A percentile compares a stretch with the other conserved stretches of the same genome.
These are phyloP conservation scores for Scolanthus callimorphus DNA, from an alignment of 92 coral and sea anemone genomes.

Conservation along the genomic window DNA sequence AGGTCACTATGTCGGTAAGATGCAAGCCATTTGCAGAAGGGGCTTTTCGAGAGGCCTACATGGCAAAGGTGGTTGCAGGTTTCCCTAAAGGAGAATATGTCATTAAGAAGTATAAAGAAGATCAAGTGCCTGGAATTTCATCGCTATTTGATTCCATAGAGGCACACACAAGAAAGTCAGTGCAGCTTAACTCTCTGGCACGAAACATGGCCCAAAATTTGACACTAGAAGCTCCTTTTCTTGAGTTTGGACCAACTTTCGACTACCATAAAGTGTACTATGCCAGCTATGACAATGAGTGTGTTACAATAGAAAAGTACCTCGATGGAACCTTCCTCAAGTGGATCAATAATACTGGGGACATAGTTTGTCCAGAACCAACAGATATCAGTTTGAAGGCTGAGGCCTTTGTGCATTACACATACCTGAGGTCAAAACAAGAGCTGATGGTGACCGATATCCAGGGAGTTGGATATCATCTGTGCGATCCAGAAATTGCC, in stretches of 20 bases:
- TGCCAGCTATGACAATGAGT: conserved; percentile 36
- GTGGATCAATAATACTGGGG: no score
- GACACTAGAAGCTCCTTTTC: conserved; percentile 14
- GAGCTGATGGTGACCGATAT: conserved; percentile 47
- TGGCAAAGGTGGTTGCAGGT: conserved; percentile 46
- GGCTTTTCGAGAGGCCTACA: conserved; percentile 46
- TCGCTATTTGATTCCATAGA: conserved; percentile 39
- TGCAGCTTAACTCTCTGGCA: conserved; percentile 58
- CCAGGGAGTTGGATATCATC: conserved; percentile 39
- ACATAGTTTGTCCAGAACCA: no score
- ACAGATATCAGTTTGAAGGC: conserved; percentile 46
- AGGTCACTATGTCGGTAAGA: conserved; percentile 26
- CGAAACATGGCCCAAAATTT: conserved; percentile 52
- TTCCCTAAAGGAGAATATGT: conserved; percentile 43
- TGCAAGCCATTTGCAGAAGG: conserved; percentile 45
- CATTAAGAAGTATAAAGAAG: conserved; percentile 42
- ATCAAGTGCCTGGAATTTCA: conserved; percentile 29
- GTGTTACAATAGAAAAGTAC: conserved; percentile 37
- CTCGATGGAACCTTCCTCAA: conserved; percentile 52
- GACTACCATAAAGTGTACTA: conserved; percentile 53
- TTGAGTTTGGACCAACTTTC: conserved; percentile 39
- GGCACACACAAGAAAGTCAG: conserved; percentile 55
- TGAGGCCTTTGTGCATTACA: conserved; percentile 42
- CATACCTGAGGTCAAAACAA: conserved; percentile 26
- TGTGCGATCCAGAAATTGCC: conserved; percentile 52